Evolutionary conservation across 2,113 vertebrate species (phyloP).

Genomic region (Chamaetylas fuelleborni): DNA sequence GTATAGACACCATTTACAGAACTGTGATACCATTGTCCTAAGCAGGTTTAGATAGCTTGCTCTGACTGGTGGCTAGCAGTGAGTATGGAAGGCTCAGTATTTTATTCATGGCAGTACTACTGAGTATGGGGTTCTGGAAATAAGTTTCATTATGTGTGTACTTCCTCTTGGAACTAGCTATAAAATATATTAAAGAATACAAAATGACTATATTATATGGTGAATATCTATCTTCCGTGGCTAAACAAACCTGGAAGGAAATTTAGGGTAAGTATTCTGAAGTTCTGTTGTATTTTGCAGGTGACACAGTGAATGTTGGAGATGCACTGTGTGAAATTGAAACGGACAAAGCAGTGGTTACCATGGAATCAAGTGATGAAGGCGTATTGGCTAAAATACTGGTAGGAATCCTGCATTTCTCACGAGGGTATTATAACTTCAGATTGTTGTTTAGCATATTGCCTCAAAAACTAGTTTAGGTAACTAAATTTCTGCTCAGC

Average conservation of each 20-base stretch:
- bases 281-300: constrained; percentile 72
- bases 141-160: neutral
- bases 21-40: neutral
- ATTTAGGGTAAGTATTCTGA: neutral
- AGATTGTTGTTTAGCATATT: neutral
- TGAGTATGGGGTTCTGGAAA: neutral
- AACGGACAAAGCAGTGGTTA: constrained; percentile 95
- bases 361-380: constrained; percentile 92
- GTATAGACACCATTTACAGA: neutral
- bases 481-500: neutral
- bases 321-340: constrained; percentile 96
- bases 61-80: neutral
- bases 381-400: constrained; percentile 94
- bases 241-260: neutral
- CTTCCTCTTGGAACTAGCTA: neutral
- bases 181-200: neutral
- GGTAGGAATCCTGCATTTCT: constrained; percentile 75
- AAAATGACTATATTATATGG: neutral
- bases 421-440: neutral
- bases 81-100: neutral
- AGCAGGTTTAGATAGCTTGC: neutral
- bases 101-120: neutral
- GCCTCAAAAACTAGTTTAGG: neutral
- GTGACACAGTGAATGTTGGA: constrained; percentile 86
- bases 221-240: neutral